These are phyloP conservation scores for Kryptopterus vitreolus DNA, from an alignment of 2,797 vertebrate species.

Conservation along the genomic window DNA sequence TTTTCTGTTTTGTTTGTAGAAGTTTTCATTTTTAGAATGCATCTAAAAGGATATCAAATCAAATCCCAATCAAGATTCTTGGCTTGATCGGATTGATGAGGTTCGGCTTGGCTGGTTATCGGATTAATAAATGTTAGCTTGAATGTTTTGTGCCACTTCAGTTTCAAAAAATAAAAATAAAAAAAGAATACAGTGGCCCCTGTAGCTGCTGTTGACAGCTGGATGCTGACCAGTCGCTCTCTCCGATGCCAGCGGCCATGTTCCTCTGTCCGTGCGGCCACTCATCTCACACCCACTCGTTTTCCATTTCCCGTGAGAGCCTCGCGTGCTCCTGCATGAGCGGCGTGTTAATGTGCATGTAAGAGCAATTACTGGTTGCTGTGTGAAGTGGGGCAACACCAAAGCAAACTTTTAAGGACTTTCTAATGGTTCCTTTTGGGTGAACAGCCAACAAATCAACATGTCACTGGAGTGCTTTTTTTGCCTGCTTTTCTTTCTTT, in stretches of 20 bases:
- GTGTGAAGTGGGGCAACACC: constrained; percentile 62
- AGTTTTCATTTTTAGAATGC: not conserved
- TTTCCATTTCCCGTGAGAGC: constrained; percentile 68
- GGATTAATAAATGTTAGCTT: not conserved
- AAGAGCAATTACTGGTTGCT: constrained; percentile 70
- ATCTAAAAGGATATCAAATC: not conserved
- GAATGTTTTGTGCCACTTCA: not conserved
- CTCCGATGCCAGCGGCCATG: constrained; percentile 31
- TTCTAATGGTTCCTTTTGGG: constrained; percentile 58
- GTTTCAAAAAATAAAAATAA: not conserved
- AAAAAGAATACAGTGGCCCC: not conserved
- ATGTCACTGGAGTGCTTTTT: constrained; percentile 48
- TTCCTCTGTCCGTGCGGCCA: constrained; percentile 54
- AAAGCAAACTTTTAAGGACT: constrained; percentile 69
- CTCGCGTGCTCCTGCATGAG: constrained; percentile 60
- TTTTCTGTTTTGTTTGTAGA: not conserved
- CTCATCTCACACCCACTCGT: constrained; percentile 75
- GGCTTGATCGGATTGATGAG: not conserved
- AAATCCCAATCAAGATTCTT: not conserved
- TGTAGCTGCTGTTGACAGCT: constrained; percentile 33
- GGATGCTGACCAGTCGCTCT: constrained; percentile 31
- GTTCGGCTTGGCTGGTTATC: no score
- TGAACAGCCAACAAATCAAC: constrained; percentile 61
- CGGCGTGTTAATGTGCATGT: constrained; percentile 54
- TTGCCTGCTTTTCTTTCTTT: not conserved